These are phyloP conservation scores for Apistogramma diplotaenia DNA, from an alignment of 2,113 vertebrate genomes.

Conservation along the genomic window DNA sequence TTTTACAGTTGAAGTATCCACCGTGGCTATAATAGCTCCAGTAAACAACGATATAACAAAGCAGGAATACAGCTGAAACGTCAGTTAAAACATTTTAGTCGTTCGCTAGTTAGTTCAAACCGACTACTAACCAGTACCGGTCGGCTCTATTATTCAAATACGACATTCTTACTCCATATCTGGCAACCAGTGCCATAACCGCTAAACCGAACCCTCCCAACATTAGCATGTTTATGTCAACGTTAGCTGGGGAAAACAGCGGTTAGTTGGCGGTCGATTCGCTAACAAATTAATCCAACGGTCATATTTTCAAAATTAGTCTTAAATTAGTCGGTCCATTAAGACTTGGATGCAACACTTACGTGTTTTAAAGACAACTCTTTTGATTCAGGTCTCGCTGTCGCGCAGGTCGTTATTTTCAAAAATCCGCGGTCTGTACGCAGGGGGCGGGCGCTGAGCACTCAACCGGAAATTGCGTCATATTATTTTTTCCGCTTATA, in stretches of 20 bases:
- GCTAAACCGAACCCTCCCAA: not conserved
- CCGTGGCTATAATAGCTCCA: not conserved
- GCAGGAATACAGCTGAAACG: not conserved
- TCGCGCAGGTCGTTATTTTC: constrained; percentile 31
- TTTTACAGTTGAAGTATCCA: too few relatives aligned
- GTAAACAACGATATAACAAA: not conserved
- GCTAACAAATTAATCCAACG: not conserved
- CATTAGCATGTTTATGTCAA: not conserved
- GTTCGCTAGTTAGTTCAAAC: not conserved
- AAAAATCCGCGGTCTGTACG: constrained; percentile 53
- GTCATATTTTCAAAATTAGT: accelerated
- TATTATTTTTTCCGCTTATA: not conserved
- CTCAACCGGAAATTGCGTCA: constrained; percentile 36
- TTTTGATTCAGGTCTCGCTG: not conserved
- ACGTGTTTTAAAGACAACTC: not conserved
- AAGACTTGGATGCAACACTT: not conserved
- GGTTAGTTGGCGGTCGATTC: not conserved
- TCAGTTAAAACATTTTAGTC: not conserved
- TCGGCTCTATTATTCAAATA: not conserved
- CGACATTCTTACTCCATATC: not conserved
- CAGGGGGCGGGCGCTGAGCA: not conserved
- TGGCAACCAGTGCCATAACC: not conserved
- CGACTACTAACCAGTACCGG: not conserved
- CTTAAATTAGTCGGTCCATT: accelerated
- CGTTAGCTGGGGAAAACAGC: not conserved